Evolutionary conservation across 2,797 vertebrate species (phyloP), one percentile per base, ranked within the genome.

Genomic region (Crocidura indochinensis): DNA sequence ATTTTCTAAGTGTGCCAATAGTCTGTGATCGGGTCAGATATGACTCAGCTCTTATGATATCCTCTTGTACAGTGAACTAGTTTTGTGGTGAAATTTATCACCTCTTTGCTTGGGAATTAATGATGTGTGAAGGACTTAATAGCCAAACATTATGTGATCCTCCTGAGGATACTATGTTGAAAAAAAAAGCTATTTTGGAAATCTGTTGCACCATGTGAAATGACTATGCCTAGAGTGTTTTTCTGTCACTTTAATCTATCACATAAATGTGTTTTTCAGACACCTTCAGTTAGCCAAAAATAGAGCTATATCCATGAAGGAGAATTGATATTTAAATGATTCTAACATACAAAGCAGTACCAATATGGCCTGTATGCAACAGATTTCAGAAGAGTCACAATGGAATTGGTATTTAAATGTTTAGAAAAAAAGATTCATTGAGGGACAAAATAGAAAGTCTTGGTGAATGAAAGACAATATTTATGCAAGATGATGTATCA

Each of bases 201-300:
- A 87, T 94, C 76, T 81, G 77, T 93, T 88, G 53, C 67, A 73
- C 53, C 20, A 86, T 87, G 74, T 82, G 88, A 96, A 92, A 84
- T 90, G 31, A 73, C 74, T 90, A 15, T 86, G 91, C 95, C 93
- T 76, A 79, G 24, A 83, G 93, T 93, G 76, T 47, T 93, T 91
- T 84, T 46, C 87, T 72, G 79, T 91, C 83, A 79, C 49, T 93
- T 94, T 94, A 95, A 95, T 96, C 87, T 82, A 69, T 91, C 91
- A 96, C 62, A 88, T 67, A 84, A 96, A 96, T 92, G 92, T 88
- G 82, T 76, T 94, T 94, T 94, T 90, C 68, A 49, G 87, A 91
- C 38, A 80, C 22, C 91, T 92, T 68, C 83, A 89, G 88, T 93
- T 76, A 91, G 56, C 22, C 79, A 84, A 84, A 94, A 95, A 87